A percentile compares a stretch with the other conserved stretches of the same genome.
These are phyloP conservation scores for Drosophila dunni DNA, from an alignment of 1,140 invertebrate genomes.

Conservation along the genomic window DNA sequence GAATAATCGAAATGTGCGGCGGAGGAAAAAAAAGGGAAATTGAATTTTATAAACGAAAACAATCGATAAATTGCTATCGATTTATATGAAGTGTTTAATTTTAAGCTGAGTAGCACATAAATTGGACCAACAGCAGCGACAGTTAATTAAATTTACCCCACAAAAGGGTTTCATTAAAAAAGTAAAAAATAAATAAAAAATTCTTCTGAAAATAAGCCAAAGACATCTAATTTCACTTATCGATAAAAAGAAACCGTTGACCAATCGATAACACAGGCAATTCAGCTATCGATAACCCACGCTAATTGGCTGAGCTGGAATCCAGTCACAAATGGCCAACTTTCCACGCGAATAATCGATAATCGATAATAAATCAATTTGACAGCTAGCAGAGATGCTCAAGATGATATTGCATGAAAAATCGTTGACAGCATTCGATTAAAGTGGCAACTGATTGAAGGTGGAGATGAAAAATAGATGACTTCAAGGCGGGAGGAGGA, in stretches of 20 bases:
- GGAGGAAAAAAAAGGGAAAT: conserved; percentile 30
- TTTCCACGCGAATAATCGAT: conserved; percentile 17
- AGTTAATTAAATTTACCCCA: not conserved
- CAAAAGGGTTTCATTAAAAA: not conserved
- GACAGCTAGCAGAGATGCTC: conserved; percentile 13
- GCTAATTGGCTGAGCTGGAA: conserved; percentile 4
- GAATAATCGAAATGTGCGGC: conserved; percentile 32
- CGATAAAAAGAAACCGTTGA: not conserved
- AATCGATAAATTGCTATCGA: conserved; percentile 48
- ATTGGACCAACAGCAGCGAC: not conserved
- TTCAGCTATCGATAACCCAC: not conserved
- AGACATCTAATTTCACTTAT: not conserved
- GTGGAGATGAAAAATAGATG: not conserved
- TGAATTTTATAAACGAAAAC: conserved; percentile 38
- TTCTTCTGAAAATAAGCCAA: not conserved
- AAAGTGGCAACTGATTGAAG: not conserved
- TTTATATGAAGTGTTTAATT: conserved; percentile 25
- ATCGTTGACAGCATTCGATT: conserved; percentile 31
- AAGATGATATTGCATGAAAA: conserved; percentile 28
- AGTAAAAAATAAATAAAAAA: not conserved
- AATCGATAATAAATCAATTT: conserved; percentile 36
- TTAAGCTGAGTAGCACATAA: not conserved
- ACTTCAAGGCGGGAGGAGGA: not conserved
- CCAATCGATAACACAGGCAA: not conserved
- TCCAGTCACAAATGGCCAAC: conserved; percentile 16